These are phyloP conservation scores for Nephila pilipes DNA, from an alignment of 1,140 invertebrate genomes.

Conservation along the genomic window DNA sequence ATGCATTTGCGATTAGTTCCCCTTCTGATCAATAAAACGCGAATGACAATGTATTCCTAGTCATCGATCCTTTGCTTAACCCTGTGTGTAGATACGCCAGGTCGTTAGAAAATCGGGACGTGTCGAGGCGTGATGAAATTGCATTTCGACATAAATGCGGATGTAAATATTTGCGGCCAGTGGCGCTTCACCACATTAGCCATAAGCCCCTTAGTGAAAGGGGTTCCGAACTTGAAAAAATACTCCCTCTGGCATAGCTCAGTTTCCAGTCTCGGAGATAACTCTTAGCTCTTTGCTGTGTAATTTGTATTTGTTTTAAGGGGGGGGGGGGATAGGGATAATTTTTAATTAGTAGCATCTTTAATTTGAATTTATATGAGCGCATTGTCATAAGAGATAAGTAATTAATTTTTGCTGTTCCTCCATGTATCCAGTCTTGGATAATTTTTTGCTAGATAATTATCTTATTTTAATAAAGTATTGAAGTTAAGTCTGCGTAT, in stretches of 20 bases:
- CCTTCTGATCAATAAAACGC: constrained; percentile 76
- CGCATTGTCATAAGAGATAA: no score
- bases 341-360: no score
- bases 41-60: constrained; percentile 73
- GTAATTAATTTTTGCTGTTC: no score
- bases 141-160: constrained; percentile 32
- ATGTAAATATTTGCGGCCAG: constrained; percentile 68
- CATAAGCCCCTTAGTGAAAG: background rate
- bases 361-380: no score
- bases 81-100: constrained; percentile 31
- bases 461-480: no score
- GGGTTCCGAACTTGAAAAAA: constrained; percentile 43
- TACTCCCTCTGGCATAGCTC: background rate
- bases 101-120: constrained; percentile 61
- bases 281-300: no score
- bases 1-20: constrained; percentile 76
- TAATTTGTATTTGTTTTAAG: no score
- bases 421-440: no score
- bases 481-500: no score
- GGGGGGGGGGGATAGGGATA: no score
- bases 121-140: constrained; percentile 59
- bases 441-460: no score
- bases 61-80: constrained; percentile 71
- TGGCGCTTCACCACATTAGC: constrained; percentile 37
- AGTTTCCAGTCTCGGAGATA: background rate